Evolutionary conservation across 2,888 invertebrate species (phyloP).

Genomic region (Blera fallax): DNA sequence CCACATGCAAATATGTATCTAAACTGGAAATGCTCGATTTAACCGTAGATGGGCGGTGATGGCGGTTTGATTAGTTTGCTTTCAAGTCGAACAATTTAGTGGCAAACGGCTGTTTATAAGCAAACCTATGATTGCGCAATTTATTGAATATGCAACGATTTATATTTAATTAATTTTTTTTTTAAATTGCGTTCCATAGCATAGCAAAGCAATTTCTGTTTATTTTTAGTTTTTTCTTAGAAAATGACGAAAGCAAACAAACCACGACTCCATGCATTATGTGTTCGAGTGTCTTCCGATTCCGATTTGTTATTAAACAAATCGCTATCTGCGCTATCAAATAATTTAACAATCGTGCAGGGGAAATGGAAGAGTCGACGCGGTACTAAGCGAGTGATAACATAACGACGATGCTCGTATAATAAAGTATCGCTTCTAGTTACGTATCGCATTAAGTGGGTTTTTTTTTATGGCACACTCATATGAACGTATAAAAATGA

Average conservation of each 20-base stretch:
- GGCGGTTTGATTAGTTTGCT: background rate
- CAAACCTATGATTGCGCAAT: background rate
- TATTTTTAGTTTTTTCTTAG: background rate
- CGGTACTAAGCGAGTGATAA: background rate
- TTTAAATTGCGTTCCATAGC: background rate
- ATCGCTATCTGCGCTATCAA: background rate
- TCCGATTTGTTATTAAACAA: slow-evolving; percentile 39
- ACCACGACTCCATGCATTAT: background rate
- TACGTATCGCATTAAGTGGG: background rate
- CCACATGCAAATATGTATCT: background rate
- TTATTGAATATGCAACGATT: background rate
- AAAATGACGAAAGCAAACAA: slow-evolving; percentile 7
- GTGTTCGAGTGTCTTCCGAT: background rate
- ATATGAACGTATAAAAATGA: background rate
- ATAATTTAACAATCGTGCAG: background rate
- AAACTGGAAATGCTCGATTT: slow-evolving; percentile 43
- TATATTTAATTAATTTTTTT: background rate
- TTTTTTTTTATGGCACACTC: background rate
- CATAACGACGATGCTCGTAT: slow-evolving; percentile 8
- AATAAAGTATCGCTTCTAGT: background rate
- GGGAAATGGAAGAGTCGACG: background rate
- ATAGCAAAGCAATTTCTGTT: background rate
- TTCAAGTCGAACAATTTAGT: background rate
- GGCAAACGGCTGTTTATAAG: background rate
- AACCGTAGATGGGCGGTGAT: background rate